Conservation (phyloP, 2,888 invertebrate species). For the Seira musarum region DNA sequence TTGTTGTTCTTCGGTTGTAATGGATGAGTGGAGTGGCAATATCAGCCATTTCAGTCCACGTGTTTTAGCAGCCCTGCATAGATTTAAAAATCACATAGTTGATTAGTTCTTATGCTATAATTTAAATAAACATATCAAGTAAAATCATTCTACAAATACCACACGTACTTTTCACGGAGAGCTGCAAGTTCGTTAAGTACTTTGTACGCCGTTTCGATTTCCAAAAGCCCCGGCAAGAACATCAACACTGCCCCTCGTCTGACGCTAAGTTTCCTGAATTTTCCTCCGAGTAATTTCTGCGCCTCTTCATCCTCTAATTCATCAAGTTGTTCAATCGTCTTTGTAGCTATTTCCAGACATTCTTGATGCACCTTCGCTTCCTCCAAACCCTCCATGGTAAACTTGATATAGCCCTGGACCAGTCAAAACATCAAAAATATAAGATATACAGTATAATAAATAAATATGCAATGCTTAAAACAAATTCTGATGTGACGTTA, state of each 20-base stretch:
- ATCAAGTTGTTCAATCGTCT: too few species aligned
- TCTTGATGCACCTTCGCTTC: neutral
- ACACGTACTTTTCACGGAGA: too few species aligned
- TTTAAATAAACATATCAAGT: neutral
- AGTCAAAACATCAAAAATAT: too few species aligned
- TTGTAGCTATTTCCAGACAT: neutral
- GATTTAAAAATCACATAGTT: too few species aligned
- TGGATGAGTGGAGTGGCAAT: slow-evolving; percentile 80
- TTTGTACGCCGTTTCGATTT: slow-evolving; percentile 72
- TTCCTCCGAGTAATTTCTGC: too few species aligned
- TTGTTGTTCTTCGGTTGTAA: slow-evolving; percentile 84
- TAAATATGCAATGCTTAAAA: neutral
- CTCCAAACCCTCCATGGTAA: neutral
- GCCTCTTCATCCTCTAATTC: too few species aligned
- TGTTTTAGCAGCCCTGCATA: slow-evolving; percentile 13
- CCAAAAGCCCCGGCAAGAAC: slow-evolving; percentile 90
- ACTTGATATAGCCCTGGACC: neutral
- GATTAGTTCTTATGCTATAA: too few species aligned
- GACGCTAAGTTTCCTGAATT: too few species aligned
- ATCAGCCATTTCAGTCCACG: too few species aligned
- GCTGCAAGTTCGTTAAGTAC: too few species aligned
- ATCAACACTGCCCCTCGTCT: slow-evolving; percentile 82
- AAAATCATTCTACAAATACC: neutral
- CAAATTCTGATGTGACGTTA: neutral
- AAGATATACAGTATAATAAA: neutral